A percentile compares a stretch with the other conserved stretches of the same genome.
Conservation (phyloP, 2,888 invertebrate genomes). For the Eurytoma adleriae region DNA sequence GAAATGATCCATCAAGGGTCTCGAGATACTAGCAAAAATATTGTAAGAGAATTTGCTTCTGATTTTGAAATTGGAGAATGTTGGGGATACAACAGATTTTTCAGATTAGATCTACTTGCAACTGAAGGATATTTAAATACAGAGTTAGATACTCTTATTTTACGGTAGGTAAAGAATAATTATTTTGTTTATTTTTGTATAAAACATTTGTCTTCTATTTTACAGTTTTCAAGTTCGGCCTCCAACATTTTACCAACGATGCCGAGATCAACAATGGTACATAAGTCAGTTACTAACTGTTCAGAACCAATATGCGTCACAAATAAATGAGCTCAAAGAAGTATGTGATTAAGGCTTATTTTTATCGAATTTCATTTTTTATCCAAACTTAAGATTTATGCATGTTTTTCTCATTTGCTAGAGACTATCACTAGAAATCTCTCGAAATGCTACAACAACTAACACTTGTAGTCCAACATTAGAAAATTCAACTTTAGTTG, state of each 20-base stretch:
- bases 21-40: conserved; percentile 89
- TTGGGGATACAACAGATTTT: conserved; percentile 97
- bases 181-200: conserved; percentile 20
- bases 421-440: conserved; percentile 84
- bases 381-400: conserved; percentile 17
- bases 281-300: conserved; percentile 89
- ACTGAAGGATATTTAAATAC: conserved; percentile 94
- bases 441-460: conserved; percentile 81
- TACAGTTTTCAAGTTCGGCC: conserved; percentile 92
- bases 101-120: conserved; percentile 90
- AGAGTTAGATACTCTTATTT: conserved; percentile 88
- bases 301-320: conserved; percentile 87
- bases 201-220: conserved; percentile 23
- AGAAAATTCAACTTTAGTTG: conserved; percentile 57
- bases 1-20: conserved; percentile 96
- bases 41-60: conserved; percentile 95
- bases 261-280: conserved; percentile 95
- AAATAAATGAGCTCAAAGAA: conserved; percentile 91
- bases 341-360: conserved; percentile 70
- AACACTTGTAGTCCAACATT: conserved; percentile 68
- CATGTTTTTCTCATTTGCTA: conserved; percentile 65
- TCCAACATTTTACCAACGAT: conserved; percentile 95
- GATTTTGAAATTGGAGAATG: conserved; percentile 98
- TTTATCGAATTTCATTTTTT: neutral
- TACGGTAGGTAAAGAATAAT: conserved; percentile 78